Evolutionary conservation across 1,140 invertebrate genomes (phyloP).

Genomic region (Atta cephalotes): DNA sequence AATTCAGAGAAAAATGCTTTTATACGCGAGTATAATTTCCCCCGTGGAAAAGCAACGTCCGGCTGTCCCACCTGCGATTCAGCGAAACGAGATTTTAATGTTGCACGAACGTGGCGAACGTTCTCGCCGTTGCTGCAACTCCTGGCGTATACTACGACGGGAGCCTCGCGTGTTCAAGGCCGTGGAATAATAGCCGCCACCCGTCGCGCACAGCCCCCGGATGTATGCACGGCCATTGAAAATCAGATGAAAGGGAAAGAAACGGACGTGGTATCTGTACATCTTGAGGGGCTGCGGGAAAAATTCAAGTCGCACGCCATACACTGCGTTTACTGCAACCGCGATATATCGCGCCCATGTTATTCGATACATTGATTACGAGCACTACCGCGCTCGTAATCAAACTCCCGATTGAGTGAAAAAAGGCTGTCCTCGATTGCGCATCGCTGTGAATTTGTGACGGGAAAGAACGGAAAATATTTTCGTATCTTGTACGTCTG

Average conservation of each 20-base stretch:
- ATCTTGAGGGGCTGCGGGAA: conserved; percentile 64
- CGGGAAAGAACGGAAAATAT: background rate
- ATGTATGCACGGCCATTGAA: conserved; percentile 59
- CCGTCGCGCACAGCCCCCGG: conserved; percentile 44
- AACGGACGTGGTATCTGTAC: conserved; percentile 64
- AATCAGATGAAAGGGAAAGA: conserved; percentile 66
- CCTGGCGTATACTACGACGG: conserved; percentile 51
- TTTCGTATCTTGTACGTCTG: background rate
- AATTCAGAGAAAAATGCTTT: conserved; percentile 63
- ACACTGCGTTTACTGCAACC: background rate
- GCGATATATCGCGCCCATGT: background rate
- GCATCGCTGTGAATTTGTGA: background rate
- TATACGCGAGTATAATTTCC: conserved; percentile 58
- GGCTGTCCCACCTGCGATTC: conserved; percentile 56
- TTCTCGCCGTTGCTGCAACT: conserved; percentile 30
- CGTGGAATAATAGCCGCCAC: conserved; percentile 69
- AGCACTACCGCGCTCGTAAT: conserved; percentile 12
- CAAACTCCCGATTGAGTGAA: conserved; percentile 34
- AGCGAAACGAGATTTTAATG: conserved; percentile 68
- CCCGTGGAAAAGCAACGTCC: conserved; percentile 38
- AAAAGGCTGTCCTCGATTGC: conserved; percentile 32
- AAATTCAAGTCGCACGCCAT: conserved; percentile 46
- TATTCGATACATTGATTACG: background rate
- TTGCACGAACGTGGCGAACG: conserved; percentile 65
- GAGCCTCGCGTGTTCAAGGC: conserved; percentile 69